Conservation (phyloP, 2,797 vertebrate species). For the Myotis planiceps region DNA sequence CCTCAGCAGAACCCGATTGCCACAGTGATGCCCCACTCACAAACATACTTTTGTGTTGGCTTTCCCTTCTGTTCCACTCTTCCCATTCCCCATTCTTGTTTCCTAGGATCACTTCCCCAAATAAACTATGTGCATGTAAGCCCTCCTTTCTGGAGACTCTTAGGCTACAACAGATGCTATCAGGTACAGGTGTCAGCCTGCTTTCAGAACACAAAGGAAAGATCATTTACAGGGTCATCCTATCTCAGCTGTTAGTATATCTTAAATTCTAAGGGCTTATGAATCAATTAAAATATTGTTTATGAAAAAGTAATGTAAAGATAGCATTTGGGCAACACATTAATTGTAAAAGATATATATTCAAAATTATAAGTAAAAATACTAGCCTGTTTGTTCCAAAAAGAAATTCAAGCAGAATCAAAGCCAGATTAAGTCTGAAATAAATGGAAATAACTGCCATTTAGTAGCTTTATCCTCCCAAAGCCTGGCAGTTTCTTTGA, state of each 20-base stretch:
- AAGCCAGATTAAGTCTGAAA: not conserved
- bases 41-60: not conserved
- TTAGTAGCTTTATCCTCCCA: not conserved
- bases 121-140: not conserved
- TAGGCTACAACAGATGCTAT: not conserved
- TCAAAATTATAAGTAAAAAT: not conserved
- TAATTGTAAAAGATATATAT: not conserved
- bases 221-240: not conserved
- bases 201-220: constrained; percentile 1
- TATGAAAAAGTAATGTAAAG: not conserved
- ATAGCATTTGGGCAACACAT: not conserved
- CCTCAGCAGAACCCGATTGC: not conserved
- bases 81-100: not conserved
- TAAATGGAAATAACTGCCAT: not conserved
- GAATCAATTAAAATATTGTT: not conserved
- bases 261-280: not conserved
- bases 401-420: not conserved
- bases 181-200: not conserved
- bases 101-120: not conserved
- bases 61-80: not conserved
- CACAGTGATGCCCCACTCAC: not conserved
- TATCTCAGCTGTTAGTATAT: not conserved
- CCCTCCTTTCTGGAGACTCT: not conserved
- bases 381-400: not conserved
- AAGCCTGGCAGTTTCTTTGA: not conserved